Base-by-base conservation (phyloP, 2,113 vertebrate genomes). In the Phainopepla nitens region DNA sequence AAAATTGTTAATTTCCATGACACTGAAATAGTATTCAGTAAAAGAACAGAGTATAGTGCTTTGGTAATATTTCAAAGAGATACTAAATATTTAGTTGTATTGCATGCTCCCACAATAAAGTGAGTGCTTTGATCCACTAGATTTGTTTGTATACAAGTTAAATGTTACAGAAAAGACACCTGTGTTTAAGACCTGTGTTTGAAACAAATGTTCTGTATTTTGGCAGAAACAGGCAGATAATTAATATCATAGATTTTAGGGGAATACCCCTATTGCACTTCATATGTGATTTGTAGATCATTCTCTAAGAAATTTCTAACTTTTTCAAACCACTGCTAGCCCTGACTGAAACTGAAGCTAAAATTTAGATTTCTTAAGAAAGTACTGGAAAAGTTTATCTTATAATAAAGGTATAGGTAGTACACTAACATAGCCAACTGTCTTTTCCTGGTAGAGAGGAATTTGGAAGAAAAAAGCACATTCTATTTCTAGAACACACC, bases 251-350 rank as follows among this genome's bases (percentile, higher is more conserved):
- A 15, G 31, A 27, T 19, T 75, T n/a, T 62, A 64, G 47, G 23
- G 4, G 29, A 62, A 33, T 41, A 39, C 27, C 53, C 0, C 4
- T 72, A n/a, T 42, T 82, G 41, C 12, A n/a, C 10, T 36, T 89
- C 0, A 0, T 35, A 5, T 45, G 13, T 56, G 20, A 13, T 75
- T 79, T 75, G 19, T 45, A 36, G 18, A 58, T 79, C 4, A 14
- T 72, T 80, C 44, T 53, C 1, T 49, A 42, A 77, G 54, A 51
- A 49, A 11, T 60, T 49, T 19, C 6, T 22, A n/a, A 49, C 25
- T 31, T 76, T 68, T 72, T 47, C 0, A 0, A 88, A 47, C 13
- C 15, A 9, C 14, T 61, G 8, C 15, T 65, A 73, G 29, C 7
- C 12, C 7, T 65, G 35, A 49, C 25, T 73, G 39, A 84, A 81